Evolutionary conservation across 2,888 invertebrate genomes (phyloP).

Genomic region (Spatulosminthurus flaviceps): DNA sequence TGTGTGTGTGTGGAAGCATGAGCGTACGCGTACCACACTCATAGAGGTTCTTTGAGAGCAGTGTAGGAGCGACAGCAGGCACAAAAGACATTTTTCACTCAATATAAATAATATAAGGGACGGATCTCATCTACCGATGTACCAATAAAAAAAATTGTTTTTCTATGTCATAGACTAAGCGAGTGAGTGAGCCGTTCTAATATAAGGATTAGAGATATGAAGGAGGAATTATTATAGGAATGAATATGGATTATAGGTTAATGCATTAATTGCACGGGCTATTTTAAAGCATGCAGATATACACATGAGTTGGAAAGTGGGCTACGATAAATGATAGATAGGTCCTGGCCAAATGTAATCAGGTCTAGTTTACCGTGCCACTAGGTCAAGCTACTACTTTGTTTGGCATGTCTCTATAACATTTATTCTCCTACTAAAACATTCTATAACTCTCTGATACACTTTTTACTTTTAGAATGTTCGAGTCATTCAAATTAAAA

Average conservation of each 20-base stretch:
- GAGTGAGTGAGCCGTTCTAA: too few species aligned
- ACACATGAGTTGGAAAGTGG: slow-evolving; percentile 40
- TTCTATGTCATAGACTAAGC: too few species aligned
- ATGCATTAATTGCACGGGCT: slow-evolving; percentile 7
- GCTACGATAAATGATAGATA: slow-evolving; percentile 50
- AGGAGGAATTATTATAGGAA: background rate
- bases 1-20: too few species aligned
- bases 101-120: background rate
- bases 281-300: background rate
- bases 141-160: too few species aligned
- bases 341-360: slow-evolving; percentile 50
- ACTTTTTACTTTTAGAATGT: too few species aligned
- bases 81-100: slow-evolving; percentile 21
- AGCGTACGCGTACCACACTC: too few species aligned
- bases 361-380: slow-evolving; percentile 64
- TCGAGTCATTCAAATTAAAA: too few species aligned
- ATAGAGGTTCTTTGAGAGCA: background rate
- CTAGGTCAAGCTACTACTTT: slow-evolving; percentile 57
- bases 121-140: too few species aligned
- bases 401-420: slow-evolving; percentile 21
- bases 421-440: too few species aligned
- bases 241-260: slow-evolving; percentile 16
- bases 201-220: background rate
- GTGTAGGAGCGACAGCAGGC: background rate
- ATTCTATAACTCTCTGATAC: too few species aligned